Percentiles rank a stretch among this genome's conserved stretches.
phyloP scores from a whole-genome alignment of 2,797 vertebrate species.

The Ctenopoma multispine region DNA sequence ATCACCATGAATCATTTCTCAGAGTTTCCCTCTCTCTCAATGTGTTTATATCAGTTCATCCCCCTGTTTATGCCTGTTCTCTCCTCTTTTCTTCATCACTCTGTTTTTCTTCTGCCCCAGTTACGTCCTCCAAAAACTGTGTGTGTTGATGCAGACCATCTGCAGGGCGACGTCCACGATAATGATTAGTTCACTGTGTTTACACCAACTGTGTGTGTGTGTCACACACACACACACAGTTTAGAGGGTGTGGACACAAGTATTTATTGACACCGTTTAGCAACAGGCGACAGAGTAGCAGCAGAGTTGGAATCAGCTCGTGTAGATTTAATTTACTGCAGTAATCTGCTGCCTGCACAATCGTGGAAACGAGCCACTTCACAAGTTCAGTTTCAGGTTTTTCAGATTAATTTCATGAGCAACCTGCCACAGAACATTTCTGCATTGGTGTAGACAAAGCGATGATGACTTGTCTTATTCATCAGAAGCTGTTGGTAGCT shows the following conservation, averaged over 20 bases:
- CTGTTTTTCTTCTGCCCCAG: not conserved
- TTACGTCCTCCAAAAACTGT: conserved; percentile 12
- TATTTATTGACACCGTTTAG: no score
- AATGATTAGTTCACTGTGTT: conserved; percentile 56
- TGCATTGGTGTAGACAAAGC: no score
- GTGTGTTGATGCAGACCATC: conserved; percentile 57
- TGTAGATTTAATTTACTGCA: no score
- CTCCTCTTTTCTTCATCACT: conserved; percentile 7
- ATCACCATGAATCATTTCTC: not conserved
- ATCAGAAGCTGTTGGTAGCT: no score
- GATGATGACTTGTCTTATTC: no score
- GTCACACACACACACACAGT: not conserved
- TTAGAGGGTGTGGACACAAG: no score
- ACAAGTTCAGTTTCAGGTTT: no score
- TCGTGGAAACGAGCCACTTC: no score
- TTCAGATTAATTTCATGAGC: no score
- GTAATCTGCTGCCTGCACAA: no score
- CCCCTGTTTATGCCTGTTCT: conserved; percentile 21
- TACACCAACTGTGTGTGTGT: conserved; percentile 10
- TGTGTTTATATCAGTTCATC: conserved; percentile 29
- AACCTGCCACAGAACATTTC: no score
- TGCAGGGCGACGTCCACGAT: conserved; percentile 40
- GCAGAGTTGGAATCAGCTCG: not conserved
- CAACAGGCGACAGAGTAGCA: no score
- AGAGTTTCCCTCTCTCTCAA: not conserved